Evolutionary conservation across 2,113 vertebrate species (phyloP), one percentile per base, ranked within the genome.

Genomic region (Dendropsophus ebraccatus): DNA sequence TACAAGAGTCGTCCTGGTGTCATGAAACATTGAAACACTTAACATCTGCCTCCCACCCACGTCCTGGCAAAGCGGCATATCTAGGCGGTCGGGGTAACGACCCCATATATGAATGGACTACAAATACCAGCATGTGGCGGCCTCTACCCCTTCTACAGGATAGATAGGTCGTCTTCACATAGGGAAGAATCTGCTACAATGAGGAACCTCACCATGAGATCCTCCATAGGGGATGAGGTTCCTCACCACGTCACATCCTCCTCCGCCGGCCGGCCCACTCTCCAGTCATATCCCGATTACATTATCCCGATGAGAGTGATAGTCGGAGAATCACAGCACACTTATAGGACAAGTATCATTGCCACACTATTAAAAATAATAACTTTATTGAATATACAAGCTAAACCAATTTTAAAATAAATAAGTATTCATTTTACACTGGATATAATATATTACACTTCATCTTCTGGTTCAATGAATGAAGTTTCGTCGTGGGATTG

Each of bases 291-390:
- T 72, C 11, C 37, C 70, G 23, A 37, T 50, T 76, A 25, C n/a
- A 56, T 37, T 60, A 65, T 56, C 58, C 58, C 35, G 23, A 65
- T 19, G 56, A 85, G 75, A 70, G 60, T 79, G 47, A 58, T 60
- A 62, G 41, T 56, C n/a, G 69, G 67, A 73, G 49, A 69, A 73
- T 72, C 45, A 87, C 81, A 60, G 49, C 67, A 83, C 86, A 83
- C 72, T 50, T 76, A 83, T 60, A 76, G 76, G 76, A 77, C 74
- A 70, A 35, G 8, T 91, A 89, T 90, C 90, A 4, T 87, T 90
- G 89, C 91, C 91, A 94, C 92, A 82, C 92, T 92, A 91, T 92
- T 92, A 93, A 94, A 93, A 94, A 94, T 92, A 94, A 93, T 90
- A 23, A 85, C 87, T 90, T 94, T 92, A 93, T 94, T 95, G 91